phyloP scores from a whole-genome alignment of 2,113 vertebrate genomes.

The Campylomormyrus numenius region DNA sequence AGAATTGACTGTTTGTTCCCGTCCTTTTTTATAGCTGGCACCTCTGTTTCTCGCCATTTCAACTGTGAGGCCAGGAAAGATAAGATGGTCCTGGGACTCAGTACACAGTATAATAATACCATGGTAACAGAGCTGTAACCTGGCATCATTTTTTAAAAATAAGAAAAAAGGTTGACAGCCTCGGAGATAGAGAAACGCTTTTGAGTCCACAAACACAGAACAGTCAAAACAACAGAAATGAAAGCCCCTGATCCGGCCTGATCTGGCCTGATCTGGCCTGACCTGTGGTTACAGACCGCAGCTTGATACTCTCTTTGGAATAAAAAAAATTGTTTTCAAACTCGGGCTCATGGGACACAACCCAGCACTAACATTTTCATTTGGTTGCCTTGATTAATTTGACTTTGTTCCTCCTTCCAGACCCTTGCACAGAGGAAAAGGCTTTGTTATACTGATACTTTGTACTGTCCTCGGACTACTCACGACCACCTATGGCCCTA shows the following conservation, averaged over 20 bases:
- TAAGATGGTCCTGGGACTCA: background rate
- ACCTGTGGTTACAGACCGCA: background rate
- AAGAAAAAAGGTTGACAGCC: background rate
- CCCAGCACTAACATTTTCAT: background rate
- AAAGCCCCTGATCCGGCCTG: background rate
- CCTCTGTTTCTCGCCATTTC: background rate
- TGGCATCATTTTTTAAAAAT: background rate
- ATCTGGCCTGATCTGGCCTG: background rate
- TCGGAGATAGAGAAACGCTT: background rate
- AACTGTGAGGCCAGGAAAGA: background rate
- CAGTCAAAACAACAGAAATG: too few species aligned
- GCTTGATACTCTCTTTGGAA: background rate
- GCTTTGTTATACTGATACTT: background rate
- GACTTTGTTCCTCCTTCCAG: slow-evolving; percentile 12
- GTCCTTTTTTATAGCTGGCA: background rate
- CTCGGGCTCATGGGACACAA: background rate
- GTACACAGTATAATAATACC: background rate
- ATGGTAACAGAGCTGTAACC: too few species aligned
- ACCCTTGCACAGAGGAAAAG: slow-evolving; percentile 9
- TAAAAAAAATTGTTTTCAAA: background rate
- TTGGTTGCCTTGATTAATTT: background rate
- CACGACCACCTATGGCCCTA: slow-evolving; percentile 7
- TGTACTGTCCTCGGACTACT: background rate
- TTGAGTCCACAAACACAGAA: background rate
- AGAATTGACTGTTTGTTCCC: background rate